Base-by-base conservation (phyloP, 2,888 invertebrate genomes). In the Litoditis marina region DNA sequence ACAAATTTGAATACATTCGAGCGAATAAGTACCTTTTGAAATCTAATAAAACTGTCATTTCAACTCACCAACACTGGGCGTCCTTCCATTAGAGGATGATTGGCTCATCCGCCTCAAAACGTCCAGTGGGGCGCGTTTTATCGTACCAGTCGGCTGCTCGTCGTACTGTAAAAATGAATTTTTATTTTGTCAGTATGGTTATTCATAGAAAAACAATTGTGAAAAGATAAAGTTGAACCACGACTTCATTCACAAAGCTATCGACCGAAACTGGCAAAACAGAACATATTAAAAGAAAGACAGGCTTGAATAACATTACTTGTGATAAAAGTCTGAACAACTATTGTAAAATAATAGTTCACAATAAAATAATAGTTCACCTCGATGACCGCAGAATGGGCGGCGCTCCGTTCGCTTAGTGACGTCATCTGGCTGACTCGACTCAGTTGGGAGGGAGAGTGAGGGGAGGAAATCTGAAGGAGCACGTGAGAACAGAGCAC, bases 101-200 rank as follows among this genome's bases (percentile, higher is more conserved):
- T 68, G 50, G 2, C 68, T 65, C 36, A 66, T 68, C 44, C 70
- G 52, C 19, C 73, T 46, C 30, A 73, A 55, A 27, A 71, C 69
- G 55, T 74, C 73, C n/a, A 69, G 47, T 27, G 78, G 78, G 25
- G 74, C 74, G 36, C 79, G 65, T 55, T 81, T 81, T 50, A 81
- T 81, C 8, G 81, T 81, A 22, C 80, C 80, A 63, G 72, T 74
- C 60, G 64, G 68, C 42, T 68, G 67, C 25, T 71, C 69, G 39
- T 65, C 65, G 42, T 65, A 68, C 32, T 69, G 65, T n/a, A n/a
- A n/a, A n/a, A n/a, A n/a, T n/a, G n/a, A n/a, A n/a, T n/a, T n/a
- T n/a, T n/a, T n/a, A 22, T n/a, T n/a, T n/a, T n/a, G n/a, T n/a
- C n/a, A n/a, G n/a, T n/a, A n/a, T n/a, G n/a, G n/a, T n/a, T n/a